phyloP scores from a whole-genome alignment of 2,797 vertebrate genomes.

The Eulemur rubriventer region DNA sequence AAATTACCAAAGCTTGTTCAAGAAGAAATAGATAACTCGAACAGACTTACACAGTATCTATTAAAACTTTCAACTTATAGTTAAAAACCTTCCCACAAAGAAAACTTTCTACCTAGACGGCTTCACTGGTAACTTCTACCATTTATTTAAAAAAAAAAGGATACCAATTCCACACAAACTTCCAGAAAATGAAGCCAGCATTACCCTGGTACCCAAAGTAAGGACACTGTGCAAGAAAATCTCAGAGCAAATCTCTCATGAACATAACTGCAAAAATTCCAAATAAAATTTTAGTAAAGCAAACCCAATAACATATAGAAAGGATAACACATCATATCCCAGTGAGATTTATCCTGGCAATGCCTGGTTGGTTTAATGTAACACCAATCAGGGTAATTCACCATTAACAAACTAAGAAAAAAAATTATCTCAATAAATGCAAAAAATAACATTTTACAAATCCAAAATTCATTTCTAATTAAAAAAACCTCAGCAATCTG shows the following conservation, averaged over 20 bases:
- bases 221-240: not conserved
- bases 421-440: not conserved
- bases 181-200: not conserved
- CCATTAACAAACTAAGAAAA: not conserved
- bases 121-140: not conserved
- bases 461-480: not conserved
- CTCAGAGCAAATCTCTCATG: not conserved
- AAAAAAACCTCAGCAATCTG: not conserved
- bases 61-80: not conserved
- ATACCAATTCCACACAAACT: not conserved
- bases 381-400: not conserved
- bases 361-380: not conserved
- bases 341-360: not conserved
- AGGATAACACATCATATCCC: not conserved
- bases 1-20: not conserved
- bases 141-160: not conserved
- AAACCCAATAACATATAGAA: constrained; percentile 2
- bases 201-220: not conserved
- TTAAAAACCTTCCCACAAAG: not conserved
- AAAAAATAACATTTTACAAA: not conserved
- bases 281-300: not conserved
- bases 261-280: not conserved
- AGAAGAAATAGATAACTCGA: not conserved
- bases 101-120: not conserved
- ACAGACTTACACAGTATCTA: not conserved